Evolutionary conservation across 2,797 vertebrate species (phyloP), one percentile per base, ranked within the genome.

Genomic region (Somateria mollissima): DNA sequence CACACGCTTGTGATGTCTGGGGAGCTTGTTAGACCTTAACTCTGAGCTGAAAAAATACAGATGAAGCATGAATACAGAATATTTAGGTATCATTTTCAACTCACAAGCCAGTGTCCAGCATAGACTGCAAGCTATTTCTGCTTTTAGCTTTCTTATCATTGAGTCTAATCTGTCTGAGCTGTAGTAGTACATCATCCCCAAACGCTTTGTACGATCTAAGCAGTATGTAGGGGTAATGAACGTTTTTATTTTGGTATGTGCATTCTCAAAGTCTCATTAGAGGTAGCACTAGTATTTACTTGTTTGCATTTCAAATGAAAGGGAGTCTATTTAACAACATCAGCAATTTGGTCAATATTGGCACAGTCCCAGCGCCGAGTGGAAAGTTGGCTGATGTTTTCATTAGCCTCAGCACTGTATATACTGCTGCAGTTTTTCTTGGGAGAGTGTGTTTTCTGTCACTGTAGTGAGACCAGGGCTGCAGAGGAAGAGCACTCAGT

Each of bases 301-400:
- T 88, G 84, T 89, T 94, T 91, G 62, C 81, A 82, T 94, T 97
- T 90, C 89, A 82, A 64, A 92, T 4, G 34, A 56, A 77, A 92
- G 37, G 62, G 47, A 87, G 54, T 81, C 82, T 70, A 24, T 92
- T 65, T 83, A 89, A 81, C 87, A 78, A 53, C 76, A 78, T 75
- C 73, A 87, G 51, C 0, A 0, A 75, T 84, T 92, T 45, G 70
- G 87, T 94, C 87, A 96, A 64, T 91, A 91, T 66, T 94, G 73
- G 84, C 89, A 53, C 57, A 81, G 84, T 64, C 57, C 70, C 47
- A 77, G 73, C 36, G 47, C 67, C 82, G 84, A 67, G 47, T 60
- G 62, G 66, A 73, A 71, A 84, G 56, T 36, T 85, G 79, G 70
- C 20, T 72, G 82, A 87, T 49, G 30, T 86, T 94, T 95, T 92